Base-by-base conservation (phyloP, 2,888 invertebrate species). In the Caenorhabditis zanzibari region DNA sequence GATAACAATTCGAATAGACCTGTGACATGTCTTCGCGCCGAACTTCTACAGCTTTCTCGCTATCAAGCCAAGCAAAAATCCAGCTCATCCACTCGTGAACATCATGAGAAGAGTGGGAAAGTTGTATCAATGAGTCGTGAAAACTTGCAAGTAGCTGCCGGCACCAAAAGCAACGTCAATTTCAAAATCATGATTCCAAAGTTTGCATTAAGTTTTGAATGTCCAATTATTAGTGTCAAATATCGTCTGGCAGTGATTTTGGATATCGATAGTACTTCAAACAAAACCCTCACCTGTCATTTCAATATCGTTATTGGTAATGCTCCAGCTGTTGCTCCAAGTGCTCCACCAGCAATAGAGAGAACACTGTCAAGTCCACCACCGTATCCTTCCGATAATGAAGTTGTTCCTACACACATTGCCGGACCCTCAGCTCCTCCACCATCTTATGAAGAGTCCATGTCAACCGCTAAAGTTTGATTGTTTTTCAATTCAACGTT, bases 171-270 rank as follows among this genome's bases (percentile, higher is more conserved):
- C n/a, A n/a, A n/a, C n/a, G n/a, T n/a, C n/a, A n/a, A n/a, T n/a
- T n/a, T n/a, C n/a, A 16, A 32, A 5, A n/a, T 72, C n/a, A 61
- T 38, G 7, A 59, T 72, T 7, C 61, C 72, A 4, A 49, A 32
- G 10, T 0, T 35, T 9, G 2, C n/a, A 5, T 61, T 49, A 22
- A 32, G 32, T 6, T 61, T 61, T 24, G 1, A 49, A 22, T 71
- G 84, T 44, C 81, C 82, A 1, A 76, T 86, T 28, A 86, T 86
- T 28, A 19, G 59, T 1, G 81, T 81, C 9, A 73, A 24, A 5
- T 49, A 72, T 22, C 32, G 16, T n/a, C 10, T 72, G 2, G 47
- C 59, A 0, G 72, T 72, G 14, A 35, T 2, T 4, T n/a, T 72
- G 38, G 72, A 49, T 16, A 61, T 49, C 0, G 47, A 56, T 7